These are phyloP conservation scores for Charaxes varanes DNA, from an alignment of 1,140 invertebrate species.

Conservation along the genomic window DNA sequence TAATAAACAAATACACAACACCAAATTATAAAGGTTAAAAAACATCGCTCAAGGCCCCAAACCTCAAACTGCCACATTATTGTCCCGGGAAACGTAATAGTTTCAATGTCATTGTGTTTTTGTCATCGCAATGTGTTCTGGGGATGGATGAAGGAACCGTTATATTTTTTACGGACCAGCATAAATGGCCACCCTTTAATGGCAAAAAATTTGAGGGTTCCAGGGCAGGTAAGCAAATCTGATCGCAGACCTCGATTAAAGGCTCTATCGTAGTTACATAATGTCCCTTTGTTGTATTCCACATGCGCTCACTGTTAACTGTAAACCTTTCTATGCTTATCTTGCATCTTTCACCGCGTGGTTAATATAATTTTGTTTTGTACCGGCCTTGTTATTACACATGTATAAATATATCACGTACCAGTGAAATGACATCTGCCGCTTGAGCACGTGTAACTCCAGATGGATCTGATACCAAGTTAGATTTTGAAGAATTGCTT, in stretches of 20 bases:
- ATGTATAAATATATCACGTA: constrained; percentile 4
- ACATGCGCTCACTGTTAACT: constrained; percentile 41
- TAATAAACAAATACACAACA: background rate
- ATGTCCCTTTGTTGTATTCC: constrained; percentile 31
- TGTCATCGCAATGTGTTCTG: constrained; percentile 61
- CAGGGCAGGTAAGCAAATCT: constrained; percentile 64
- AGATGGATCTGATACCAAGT: too few species aligned
- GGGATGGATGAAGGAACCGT: constrained; percentile 54
- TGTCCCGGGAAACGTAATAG: constrained; percentile 52
- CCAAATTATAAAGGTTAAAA: background rate
- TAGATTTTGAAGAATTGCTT: too few species aligned
- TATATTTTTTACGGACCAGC: constrained; percentile 51
- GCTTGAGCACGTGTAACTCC: constrained; percentile 3
- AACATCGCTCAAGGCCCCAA: background rate
- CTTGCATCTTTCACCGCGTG: constrained; percentile 4
- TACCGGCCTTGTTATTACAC: constrained; percentile 2
- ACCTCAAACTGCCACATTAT: constrained; percentile 10
- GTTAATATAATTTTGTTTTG: constrained; percentile 6
- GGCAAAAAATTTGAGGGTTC: constrained; percentile 49
- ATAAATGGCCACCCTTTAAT: constrained; percentile 62
- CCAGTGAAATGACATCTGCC: constrained; percentile 7
- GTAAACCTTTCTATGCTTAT: constrained; percentile 28
- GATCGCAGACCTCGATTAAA: constrained; percentile 48
- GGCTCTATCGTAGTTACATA: constrained; percentile 42
- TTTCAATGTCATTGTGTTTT: constrained; percentile 62